Evolutionary conservation across 2,113 vertebrate species (phyloP).

Genomic region (Paradisaea rubra): DNA sequence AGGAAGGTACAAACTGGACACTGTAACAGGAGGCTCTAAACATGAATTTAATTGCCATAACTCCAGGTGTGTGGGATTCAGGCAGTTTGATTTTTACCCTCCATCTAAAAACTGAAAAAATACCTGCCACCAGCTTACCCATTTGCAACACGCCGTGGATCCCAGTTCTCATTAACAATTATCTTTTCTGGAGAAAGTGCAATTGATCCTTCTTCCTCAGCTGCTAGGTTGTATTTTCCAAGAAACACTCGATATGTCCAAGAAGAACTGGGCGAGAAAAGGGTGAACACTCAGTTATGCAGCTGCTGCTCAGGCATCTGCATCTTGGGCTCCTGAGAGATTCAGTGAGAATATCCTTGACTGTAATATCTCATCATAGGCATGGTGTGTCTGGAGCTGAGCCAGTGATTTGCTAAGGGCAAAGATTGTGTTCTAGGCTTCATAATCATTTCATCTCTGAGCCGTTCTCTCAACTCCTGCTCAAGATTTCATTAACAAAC

Average conservation of each 20-base stretch:
- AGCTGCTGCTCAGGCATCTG: neutral
- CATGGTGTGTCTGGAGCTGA: neutral
- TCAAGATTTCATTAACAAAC: neutral
- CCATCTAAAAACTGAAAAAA: neutral
- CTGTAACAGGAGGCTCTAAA: neutral
- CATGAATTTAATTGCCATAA: neutral
- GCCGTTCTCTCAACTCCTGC: neutral
- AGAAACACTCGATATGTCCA: slow-evolving; percentile 73
- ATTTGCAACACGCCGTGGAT: neutral
- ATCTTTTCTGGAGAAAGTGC: slow-evolving; percentile 61
- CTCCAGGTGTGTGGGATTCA: neutral
- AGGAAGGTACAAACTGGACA: neutral
- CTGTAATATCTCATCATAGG: neutral
- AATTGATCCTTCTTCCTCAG: slow-evolving; percentile 54
- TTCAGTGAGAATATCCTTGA: neutral
- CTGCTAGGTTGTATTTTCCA: slow-evolving; percentile 77
- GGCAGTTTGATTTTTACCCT: neutral
- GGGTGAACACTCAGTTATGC: neutral
- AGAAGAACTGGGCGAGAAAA: slow-evolving; percentile 11
- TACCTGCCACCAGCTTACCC: slow-evolving; percentile 35
- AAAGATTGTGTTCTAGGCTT: neutral
- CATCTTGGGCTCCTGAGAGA: neutral
- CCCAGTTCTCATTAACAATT: slow-evolving; percentile 77
- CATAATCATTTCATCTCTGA: neutral
- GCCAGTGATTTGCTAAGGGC: neutral